phyloP scores from a whole-genome alignment of 2,113 vertebrate genomes.

The Amphiprion percula region DNA sequence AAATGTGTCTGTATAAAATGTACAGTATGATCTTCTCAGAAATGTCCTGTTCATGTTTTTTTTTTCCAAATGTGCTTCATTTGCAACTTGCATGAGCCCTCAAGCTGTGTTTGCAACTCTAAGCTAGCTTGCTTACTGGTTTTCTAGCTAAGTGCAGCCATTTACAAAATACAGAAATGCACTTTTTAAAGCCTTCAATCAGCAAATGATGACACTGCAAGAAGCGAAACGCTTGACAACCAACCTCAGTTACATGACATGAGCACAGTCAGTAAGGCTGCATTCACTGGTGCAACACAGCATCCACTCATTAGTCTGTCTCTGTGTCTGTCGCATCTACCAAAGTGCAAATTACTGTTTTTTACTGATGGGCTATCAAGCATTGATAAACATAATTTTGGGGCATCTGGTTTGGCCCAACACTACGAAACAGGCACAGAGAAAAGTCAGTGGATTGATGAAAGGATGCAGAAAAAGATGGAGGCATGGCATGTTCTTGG shows the following conservation, averaged over 20 bases:
- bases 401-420: slow-evolving; percentile 37
- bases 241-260: slow-evolving; percentile 18
- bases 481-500: slow-evolving; percentile 49
- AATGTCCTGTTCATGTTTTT: slow-evolving; percentile 22
- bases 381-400: background rate
- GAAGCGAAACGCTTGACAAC: slow-evolving; percentile 20
- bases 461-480: slow-evolving; percentile 53
- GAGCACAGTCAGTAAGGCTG: slow-evolving; percentile 8
- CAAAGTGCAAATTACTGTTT: slow-evolving; percentile 3
- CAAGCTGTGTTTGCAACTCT: slow-evolving; percentile 54
- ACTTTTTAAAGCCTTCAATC: slow-evolving; percentile 52
- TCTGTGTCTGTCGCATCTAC: background rate
- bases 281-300: background rate
- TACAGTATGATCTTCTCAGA: background rate
- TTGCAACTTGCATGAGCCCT: slow-evolving; percentile 19
- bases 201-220: slow-evolving; percentile 51
- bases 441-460: slow-evolving; percentile 36
- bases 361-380: slow-evolving; percentile 9
- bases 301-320: background rate
- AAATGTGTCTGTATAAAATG: slow-evolving; percentile 1
- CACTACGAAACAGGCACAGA: slow-evolving; percentile 37
- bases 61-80: slow-evolving; percentile 31
- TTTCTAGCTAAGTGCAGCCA: slow-evolving; percentile 41
- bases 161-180: slow-evolving; percentile 48
- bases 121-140: slow-evolving; percentile 24